phyloP scores from a whole-genome alignment of 1,140 invertebrate species.

The Drosophila ogumai region DNA sequence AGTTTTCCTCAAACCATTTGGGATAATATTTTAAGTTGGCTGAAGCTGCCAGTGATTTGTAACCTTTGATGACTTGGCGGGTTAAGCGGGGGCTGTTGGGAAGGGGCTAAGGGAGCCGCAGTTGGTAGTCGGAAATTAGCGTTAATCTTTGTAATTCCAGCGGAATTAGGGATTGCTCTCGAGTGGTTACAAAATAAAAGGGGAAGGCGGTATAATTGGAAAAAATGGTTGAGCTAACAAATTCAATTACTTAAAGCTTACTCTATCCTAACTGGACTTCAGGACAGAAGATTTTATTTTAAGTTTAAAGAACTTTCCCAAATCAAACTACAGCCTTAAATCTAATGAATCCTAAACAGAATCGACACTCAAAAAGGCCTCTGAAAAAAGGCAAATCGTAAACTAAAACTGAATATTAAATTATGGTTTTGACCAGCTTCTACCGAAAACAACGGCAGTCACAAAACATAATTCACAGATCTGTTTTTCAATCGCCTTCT shows the following conservation, averaged over 20 bases:
- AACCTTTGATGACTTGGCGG: constrained; percentile 54
- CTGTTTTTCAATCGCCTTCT: constrained; percentile 13
- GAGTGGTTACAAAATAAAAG: constrained; percentile 13
- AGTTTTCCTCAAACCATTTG: constrained; percentile 50
- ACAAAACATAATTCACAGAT: constrained; percentile 32
- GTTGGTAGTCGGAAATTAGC: constrained; percentile 53
- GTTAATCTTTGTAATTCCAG: constrained; percentile 56
- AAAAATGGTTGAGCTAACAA: constrained; percentile 15
- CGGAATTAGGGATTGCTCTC: constrained; percentile 33
- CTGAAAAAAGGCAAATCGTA: neutral
- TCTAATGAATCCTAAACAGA: neutral
- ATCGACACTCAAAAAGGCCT: neutral
- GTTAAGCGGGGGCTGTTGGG: constrained; percentile 3
- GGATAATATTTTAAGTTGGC: constrained; percentile 67
- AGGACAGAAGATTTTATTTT: neutral
- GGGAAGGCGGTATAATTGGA: constrained; percentile 2
- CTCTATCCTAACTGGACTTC: neutral
- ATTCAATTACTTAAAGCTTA: constrained; percentile 9
- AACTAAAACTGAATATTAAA: constrained; percentile 13
- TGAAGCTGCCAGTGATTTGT: constrained; percentile 49
- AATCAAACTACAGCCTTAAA: neutral
- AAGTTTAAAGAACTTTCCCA: too few species aligned
- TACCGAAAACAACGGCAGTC: neutral
- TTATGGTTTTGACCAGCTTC: constrained; percentile 1
- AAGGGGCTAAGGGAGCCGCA: neutral